A percentile compares a stretch with the other conserved stretches of the same genome.
Conservation (phyloP, 2,113 vertebrate genomes). For the Lepus americanus region DNA sequence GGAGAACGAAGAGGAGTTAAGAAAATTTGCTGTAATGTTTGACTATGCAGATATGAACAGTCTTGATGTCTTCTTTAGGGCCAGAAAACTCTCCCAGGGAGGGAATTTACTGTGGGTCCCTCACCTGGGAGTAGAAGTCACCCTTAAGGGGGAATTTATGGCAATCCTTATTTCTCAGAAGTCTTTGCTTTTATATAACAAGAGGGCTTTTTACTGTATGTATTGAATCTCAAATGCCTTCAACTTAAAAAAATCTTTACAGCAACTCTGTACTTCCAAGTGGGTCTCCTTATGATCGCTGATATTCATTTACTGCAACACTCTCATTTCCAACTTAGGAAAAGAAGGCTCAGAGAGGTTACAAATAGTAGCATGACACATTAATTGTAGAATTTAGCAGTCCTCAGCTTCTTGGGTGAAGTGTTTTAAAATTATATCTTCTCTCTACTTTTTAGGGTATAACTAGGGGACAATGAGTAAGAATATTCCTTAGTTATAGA, state of each 20-base stretch:
- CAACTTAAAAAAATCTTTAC: background rate
- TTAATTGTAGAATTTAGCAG: background rate
- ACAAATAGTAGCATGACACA: background rate
- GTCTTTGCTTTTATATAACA: background rate
- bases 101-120: background rate
- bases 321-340: background rate
- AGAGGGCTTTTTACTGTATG: background rate
- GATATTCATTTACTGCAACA: background rate
- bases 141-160: background rate
- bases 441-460: background rate
- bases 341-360: background rate
- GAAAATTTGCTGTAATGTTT: background rate
- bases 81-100: background rate
- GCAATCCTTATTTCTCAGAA: background rate
- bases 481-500: background rate
- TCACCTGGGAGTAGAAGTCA: background rate
- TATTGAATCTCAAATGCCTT: background rate
- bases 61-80: background rate
- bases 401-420: background rate
- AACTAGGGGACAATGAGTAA: background rate
- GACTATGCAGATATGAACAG: background rate
- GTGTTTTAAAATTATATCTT: background rate
- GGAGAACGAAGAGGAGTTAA: background rate
- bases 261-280: background rate
- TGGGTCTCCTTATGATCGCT: background rate